These are phyloP conservation scores for Synanthedon tipuliformis DNA, from an alignment of 2,888 invertebrate genomes.

Conservation along the genomic window DNA sequence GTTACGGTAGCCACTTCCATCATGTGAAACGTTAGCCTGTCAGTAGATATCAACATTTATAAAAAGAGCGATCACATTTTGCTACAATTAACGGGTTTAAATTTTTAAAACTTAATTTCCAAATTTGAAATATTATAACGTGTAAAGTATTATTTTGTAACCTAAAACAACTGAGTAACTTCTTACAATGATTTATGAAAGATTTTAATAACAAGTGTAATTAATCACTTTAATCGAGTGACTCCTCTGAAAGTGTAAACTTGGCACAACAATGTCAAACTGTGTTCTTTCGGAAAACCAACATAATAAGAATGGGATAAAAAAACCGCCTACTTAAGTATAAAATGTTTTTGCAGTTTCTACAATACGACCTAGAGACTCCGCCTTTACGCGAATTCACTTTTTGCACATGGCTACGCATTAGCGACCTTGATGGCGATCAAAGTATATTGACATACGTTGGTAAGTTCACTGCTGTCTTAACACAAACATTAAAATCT, in stretches of 20 bases:
- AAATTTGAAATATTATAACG: too few species aligned
- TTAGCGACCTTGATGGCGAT: conserved; percentile 61
- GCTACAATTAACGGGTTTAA: too few species aligned
- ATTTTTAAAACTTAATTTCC: too few species aligned
- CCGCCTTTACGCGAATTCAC: conserved; percentile 85
- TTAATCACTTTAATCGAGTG: too few species aligned
- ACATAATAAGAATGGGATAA: too few species aligned
- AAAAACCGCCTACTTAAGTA: too few species aligned
- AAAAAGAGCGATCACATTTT: too few species aligned
- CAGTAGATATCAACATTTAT: too few species aligned
- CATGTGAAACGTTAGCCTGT: too few species aligned
- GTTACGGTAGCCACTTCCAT: too few species aligned
- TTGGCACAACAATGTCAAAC: not conserved
- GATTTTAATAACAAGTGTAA: not conserved
- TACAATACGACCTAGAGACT: conserved; percentile 77
- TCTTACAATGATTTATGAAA: conserved; percentile 1
- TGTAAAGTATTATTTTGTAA: too few species aligned
- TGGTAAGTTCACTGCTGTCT: conserved; percentile 26
- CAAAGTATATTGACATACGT: conserved; percentile 54
- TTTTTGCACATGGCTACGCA: conserved; percentile 83
- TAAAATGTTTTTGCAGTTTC: conserved; percentile 33
- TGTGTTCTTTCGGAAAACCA: too few species aligned
- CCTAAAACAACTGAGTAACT: conserved; percentile 1
- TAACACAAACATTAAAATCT: conserved; percentile 1
- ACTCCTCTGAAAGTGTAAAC: not conserved